Percentiles rank a stretch among this genome's conserved stretches.
Conservation (phyloP, 2,888 invertebrate genomes). For the Hydrotaea diabolus region DNA sequence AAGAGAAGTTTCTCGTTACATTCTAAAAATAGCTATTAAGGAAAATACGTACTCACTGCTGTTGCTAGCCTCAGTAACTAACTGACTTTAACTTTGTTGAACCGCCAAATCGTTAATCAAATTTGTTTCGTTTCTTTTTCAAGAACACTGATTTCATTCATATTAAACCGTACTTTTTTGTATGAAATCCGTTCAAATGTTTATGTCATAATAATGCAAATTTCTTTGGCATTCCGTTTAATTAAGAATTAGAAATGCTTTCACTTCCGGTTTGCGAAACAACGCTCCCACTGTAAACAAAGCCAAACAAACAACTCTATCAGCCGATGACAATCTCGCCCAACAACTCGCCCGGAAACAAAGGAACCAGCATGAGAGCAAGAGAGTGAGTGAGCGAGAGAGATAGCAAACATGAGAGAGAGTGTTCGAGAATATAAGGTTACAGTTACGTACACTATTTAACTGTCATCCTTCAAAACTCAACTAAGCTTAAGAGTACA, state of each 20-base stretch:
- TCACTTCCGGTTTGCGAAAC: slow-evolving; percentile 14
- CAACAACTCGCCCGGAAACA: not conserved
- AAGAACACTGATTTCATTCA: no score
- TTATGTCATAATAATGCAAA: slow-evolving; percentile 10
- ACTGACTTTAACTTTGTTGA: no score
- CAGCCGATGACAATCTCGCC: not conserved
- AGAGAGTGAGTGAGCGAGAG: not conserved
- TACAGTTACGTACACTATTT: slow-evolving; percentile 1
- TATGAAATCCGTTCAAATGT: no score
- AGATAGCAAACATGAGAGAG: not conserved
- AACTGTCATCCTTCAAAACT: slow-evolving; percentile 30
- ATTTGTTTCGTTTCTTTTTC: no score
- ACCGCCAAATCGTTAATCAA: no score
- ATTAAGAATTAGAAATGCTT: slow-evolving; percentile 20
- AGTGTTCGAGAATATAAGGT: slow-evolving; percentile 11
- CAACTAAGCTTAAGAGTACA: not conserved
- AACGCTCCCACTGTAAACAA: not conserved
- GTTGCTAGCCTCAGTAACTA: no score
- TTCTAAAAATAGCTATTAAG: no score
- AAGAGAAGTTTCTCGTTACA: no score
- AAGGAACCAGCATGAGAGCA: not conserved
- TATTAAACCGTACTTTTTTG: not conserved
- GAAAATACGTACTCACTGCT: no score
- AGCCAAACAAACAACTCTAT: not conserved
- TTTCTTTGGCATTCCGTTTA: slow-evolving; percentile 1